Evolutionary conservation across 1,140 invertebrate species (phyloP), one percentile per base, ranked within the genome.

Genomic region (Formica selysi): DNA sequence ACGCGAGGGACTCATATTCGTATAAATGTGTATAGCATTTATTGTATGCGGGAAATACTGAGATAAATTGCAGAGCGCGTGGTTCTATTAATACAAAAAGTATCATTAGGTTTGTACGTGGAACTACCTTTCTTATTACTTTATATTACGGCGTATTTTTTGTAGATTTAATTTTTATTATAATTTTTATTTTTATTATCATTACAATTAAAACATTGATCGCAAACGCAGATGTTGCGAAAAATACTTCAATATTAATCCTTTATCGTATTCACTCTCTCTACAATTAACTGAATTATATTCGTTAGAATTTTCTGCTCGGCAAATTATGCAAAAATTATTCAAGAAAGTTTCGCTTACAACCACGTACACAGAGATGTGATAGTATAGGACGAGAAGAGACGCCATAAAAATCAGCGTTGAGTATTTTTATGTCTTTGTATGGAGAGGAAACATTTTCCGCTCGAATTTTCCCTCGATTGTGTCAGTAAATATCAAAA

Each of bases 61-160:
- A 59, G 38, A 83, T 71, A 81, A 44, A 71, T 81, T 71, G 78
- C 67, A 7, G 19, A 44, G 51, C 38, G 61, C 36, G 62, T 36
- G 67, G 48, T 29, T 59, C 36, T 61, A 38, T 59, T 59, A 44
- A 59, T 71, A 41, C n/a, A 26, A 71, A 41, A 51, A 29, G 22
- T 71, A 32, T 81, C 51, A 59, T 81, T 81, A 57, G 16, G 1
- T 7, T 16, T 36, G 44, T 29, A 19, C 44, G 13, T 4, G 8
- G 65, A 36, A 59, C 44, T 71, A 59, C 8, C 11, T 36, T 0
- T 19, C 48, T 67, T 38, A 13, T 71, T 57, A 54, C 13, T 59
- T 26, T 26, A 80, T 57, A 70, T 29, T 70, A 13, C 29, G 13
- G 44, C 10, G 22, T 81, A 57, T 61, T 19, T 51, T 16, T 36